Evolutionary conservation across 2,113 vertebrate genomes (phyloP).

Genomic region (Planiliza haematocheilus): DNA sequence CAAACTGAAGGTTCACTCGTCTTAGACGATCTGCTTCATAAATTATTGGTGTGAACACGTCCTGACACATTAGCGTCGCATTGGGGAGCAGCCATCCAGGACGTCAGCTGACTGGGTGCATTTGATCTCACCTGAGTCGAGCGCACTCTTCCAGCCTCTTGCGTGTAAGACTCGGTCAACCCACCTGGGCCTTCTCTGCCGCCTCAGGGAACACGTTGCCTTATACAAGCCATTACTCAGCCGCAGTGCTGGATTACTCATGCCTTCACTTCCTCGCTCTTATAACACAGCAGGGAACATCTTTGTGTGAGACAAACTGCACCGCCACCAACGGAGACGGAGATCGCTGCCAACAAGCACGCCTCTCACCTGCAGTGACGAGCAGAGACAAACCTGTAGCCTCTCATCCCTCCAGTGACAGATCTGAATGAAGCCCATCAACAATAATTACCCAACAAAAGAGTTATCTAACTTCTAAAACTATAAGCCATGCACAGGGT

Average conservation of each 20-base stretch:
- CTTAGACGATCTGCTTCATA: background rate
- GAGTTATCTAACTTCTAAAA: conserved; percentile 40
- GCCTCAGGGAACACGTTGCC: conserved; percentile 7
- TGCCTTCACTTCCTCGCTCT: conserved; percentile 22
- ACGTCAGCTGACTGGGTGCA: background rate
- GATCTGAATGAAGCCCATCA: conserved; percentile 8
- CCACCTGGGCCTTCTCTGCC: conserved; percentile 53
- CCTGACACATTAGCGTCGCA: background rate
- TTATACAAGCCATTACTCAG: conserved; percentile 51
- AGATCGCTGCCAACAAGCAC: conserved; percentile 34
- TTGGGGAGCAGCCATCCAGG: background rate
- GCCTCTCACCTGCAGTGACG: conserved; percentile 20
- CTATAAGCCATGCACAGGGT: background rate
- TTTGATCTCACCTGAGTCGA: conserved; percentile 26
- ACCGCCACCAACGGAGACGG: background rate
- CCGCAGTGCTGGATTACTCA: conserved; percentile 54
- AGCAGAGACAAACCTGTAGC: conserved; percentile 25
- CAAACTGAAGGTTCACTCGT: background rate
- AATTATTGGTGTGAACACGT: background rate
- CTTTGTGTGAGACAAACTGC: conserved; percentile 6
- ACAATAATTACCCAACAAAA: conserved; percentile 16
- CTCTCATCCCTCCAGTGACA: conserved; percentile 2
- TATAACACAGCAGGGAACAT: conserved; percentile 1
- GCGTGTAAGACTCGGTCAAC: conserved; percentile 38
- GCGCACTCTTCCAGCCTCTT: background rate